Evolutionary conservation across 2,888 invertebrate genomes (phyloP), one percentile per base, ranked within the genome.

Genomic region (Gastracanthus pulcherrimus): DNA sequence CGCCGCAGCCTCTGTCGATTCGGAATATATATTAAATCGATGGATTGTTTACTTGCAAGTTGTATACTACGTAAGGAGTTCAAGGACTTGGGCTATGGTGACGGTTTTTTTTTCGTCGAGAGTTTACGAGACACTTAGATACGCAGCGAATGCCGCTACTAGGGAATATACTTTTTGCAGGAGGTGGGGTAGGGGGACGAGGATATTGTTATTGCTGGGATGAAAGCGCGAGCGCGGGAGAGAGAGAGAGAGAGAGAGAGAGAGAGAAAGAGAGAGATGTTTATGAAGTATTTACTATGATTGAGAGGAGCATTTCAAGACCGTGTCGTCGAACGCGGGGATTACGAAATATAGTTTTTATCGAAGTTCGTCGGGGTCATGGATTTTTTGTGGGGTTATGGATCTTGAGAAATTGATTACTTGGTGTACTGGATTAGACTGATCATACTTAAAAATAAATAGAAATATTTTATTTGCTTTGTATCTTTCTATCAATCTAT

Each of bases 101-200:
- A 3, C 16, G 13, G 26, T 23, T 7, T 36, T 36, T 55, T 26
- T 51, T 66, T 66, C 36, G 45, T 11, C 29, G 13, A 16, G 31
- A 13, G 41, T 74, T 62, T 19, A 75, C 75, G 66, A 66, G 36
- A 16, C 13, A 4, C 55, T 55, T 9, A n/a, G 9, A 23, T n/a
- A 19, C 9, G 23, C 4, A 45, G 11, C 6, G 23, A 41, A 41
- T 45, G 36, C 6, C 29, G n/a, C 4, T 45, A 51, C 36, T 19
- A 4, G 51, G 34, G 70, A n/a, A 55, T 70, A 41, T 41, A 58
- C 45, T 62, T 60, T 41, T 75, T 45, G n/a, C 26, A 23, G 2
- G 34, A 1, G n/a, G n/a, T n/a, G n/a, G n/a, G n/a, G 55, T 2
- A 45, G 3, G 45, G 19, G 11, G 19, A 11, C 6, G 36, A 19